Percentiles rank a stretch among this genome's conserved stretches.
phyloP scores from a whole-genome alignment of 2,888 invertebrate genomes.

The Drosophila demipolita region DNA sequence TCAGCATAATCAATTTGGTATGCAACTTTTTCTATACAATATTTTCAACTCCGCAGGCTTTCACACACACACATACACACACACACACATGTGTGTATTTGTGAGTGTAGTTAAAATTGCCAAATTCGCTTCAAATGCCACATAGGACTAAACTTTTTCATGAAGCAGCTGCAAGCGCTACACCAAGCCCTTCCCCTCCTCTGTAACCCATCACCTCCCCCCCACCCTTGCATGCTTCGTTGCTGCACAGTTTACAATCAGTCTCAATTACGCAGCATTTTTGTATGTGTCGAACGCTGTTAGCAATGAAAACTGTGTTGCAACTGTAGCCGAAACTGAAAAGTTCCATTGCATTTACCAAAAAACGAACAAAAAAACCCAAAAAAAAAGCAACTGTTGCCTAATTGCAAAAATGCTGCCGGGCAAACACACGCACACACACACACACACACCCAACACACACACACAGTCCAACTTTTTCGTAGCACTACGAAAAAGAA shows the following conservation, averaged over 20 bases:
- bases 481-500: slow-evolving; percentile 53
- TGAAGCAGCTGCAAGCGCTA: slow-evolving; percentile 30
- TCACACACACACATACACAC: neutral
- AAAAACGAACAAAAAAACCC: slow-evolving; percentile 34
- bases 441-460: slow-evolving; percentile 17
- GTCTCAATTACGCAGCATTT: slow-evolving; percentile 77
- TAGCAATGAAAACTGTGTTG: slow-evolving; percentile 70
- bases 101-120: slow-evolving; percentile 40
- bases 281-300: slow-evolving; percentile 73
- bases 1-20: slow-evolving; percentile 28
- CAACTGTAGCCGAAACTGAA: slow-evolving; percentile 62
- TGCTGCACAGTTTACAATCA: slow-evolving; percentile 58
- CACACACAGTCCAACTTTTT: slow-evolving; percentile 36
- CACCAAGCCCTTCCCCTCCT: neutral
- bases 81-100: neutral
- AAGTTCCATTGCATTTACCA: slow-evolving; percentile 72
- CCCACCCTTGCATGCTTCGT: neutral
- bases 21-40: slow-evolving; percentile 32
- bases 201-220: too few species aligned
- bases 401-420: slow-evolving; percentile 79
- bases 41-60: slow-evolving; percentile 30
- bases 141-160: slow-evolving; percentile 49
- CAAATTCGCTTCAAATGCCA: slow-evolving; percentile 45
- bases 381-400: slow-evolving; percentile 73
- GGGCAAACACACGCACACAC: slow-evolving; percentile 61